phyloP scores from a whole-genome alignment of 2,888 invertebrate genomes.

The Rhingia campestris region DNA sequence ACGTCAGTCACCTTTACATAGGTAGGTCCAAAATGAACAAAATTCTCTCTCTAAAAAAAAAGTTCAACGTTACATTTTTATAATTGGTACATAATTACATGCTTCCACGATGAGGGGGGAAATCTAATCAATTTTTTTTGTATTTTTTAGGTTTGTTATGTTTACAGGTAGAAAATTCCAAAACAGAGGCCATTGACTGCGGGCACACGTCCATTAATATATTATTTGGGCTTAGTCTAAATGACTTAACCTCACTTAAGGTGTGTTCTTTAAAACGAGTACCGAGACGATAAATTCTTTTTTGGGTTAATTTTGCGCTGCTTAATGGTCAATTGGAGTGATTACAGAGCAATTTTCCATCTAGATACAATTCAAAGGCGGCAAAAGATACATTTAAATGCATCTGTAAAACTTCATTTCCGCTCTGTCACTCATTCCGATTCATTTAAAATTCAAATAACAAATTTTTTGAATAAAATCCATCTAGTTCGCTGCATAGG shows the following conservation, averaged over 20 bases:
- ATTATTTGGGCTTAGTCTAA: not conserved
- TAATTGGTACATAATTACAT: slow-evolving; percentile 67
- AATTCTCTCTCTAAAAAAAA: not conserved
- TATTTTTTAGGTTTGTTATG: slow-evolving; percentile 11
- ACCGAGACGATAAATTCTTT: too few species aligned
- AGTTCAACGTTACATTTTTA: slow-evolving; percentile 57
- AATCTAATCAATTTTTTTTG: slow-evolving; percentile 51
- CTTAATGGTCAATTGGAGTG: too few species aligned
- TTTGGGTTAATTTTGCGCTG: too few species aligned
- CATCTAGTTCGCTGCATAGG: not conserved
- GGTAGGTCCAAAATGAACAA: slow-evolving; percentile 9
- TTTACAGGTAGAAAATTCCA: slow-evolving; percentile 53
- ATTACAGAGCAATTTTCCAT: too few species aligned
- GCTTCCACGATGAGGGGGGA: slow-evolving; percentile 35
- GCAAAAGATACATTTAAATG: too few species aligned
- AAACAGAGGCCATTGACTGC: slow-evolving; percentile 50
- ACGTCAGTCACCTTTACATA: slow-evolving; percentile 36
- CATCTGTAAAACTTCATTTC: too few species aligned
- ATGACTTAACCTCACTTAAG: not conserved
- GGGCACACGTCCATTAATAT: slow-evolving; percentile 14
- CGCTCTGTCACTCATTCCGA: slow-evolving; percentile 18
- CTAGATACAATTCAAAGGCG: too few species aligned
- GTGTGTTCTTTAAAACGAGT: too few species aligned
- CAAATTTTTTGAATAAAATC: too few species aligned
- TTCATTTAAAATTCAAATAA: slow-evolving; percentile 52